Base-by-base conservation (phyloP, 2,797 vertebrate genomes). In the Takifugu ocellatus region DNA sequence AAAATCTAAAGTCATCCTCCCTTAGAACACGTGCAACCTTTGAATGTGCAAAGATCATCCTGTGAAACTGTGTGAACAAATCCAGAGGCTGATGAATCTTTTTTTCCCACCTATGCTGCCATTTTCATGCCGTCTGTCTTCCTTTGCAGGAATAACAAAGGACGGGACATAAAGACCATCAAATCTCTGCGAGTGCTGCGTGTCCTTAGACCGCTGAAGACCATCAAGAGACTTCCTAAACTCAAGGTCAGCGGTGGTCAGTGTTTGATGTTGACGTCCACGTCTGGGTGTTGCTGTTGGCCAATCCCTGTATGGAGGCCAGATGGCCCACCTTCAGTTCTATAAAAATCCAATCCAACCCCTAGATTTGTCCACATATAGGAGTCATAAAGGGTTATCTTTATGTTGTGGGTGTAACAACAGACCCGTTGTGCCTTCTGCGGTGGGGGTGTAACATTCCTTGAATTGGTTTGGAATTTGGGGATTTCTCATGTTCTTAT, bases 101-200 rank as follows among this genome's bases (percentile, higher is more conserved):
- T 14, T 14, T 39, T 39, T 39, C 10, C 4, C 4, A 2, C 11
- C 1, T 39, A 3, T 14, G 36, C 11, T 39, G 12, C 12, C 3
- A 53, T 15, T 25, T 26, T 73, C 3, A 53, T 46, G 0, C 5
- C 25, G 24, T 62, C 15, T 59, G 8, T 72, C 44, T 55, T n/a
- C 49, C 46, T 82, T 6, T 6, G 1, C 66, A 86, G 95, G 85
- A 96, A 94, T 75, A 98, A 94, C 86, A 99, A 98, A 85, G 97
- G 96, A 7, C 90, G 95, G 45, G 96, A 99, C 88, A 99, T 99
- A 75, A 99, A 99, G 88, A 99, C 97, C 53, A 99, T 99, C 84
- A 99, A 99, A 82, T 99, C 97, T 56, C 90, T 99, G 29, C 91
- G 97, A 72, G 97, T 99, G 31, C 79, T 99, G 11, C 90, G 97